phyloP scores from a whole-genome alignment of 37 sponge, comb jelly and placozoan genomes.

The Chondrilla cf. caribensis region DNA sequence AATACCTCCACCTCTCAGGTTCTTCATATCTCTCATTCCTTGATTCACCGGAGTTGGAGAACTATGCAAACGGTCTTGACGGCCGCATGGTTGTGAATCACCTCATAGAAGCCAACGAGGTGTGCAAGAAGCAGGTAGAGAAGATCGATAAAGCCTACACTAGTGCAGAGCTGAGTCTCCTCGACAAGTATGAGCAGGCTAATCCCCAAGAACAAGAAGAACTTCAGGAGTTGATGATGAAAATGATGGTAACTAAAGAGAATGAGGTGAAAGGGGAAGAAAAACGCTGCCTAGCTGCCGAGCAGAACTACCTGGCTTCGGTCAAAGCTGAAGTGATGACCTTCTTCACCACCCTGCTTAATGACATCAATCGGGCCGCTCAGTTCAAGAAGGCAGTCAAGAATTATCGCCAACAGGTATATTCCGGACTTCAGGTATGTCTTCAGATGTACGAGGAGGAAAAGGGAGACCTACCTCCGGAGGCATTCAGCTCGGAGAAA shows the following conservation, averaged over 20 bases:
- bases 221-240: background rate
- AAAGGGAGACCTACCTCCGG: background rate
- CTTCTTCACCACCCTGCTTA: background rate
- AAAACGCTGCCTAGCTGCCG: background rate
- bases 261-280: background rate
- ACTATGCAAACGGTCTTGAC: background rate
- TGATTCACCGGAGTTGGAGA: background rate
- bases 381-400: background rate
- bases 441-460: background rate
- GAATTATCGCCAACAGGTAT: background rate
- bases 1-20: no score
- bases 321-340: background rate
- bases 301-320: background rate
- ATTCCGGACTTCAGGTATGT: background rate
- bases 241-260: background rate
- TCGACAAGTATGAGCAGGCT: background rate
- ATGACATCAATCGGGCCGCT: background rate
- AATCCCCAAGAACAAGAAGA: background rate
- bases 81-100: background rate
- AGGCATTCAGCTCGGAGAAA: conserved; percentile 2
- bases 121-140: background rate
- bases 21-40: background rate
- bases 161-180: background rate
- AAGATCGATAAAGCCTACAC: background rate
- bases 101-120: background rate